Evolutionary conservation across 2,113 vertebrate species (phyloP).

Genomic region (Bucco capensis): DNA sequence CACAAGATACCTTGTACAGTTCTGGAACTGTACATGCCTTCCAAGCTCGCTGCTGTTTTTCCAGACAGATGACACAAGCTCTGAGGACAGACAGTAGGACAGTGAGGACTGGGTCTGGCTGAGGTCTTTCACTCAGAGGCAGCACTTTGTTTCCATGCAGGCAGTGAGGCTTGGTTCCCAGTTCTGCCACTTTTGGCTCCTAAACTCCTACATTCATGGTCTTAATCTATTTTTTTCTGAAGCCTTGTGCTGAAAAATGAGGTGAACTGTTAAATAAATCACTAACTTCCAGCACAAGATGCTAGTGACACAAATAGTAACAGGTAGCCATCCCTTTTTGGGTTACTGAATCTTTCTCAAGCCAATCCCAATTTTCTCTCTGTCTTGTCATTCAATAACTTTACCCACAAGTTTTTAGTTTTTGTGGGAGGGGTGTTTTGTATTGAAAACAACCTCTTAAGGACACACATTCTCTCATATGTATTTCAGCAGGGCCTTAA

Average conservation of each 20-base stretch:
- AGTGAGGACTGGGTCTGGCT: background rate
- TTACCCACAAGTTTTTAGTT: background rate
- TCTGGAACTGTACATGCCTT: background rate
- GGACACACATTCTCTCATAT: background rate
- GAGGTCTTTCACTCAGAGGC: background rate
- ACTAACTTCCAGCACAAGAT: background rate
- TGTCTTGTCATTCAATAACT: background rate
- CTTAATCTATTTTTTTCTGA: background rate
- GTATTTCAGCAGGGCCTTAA: background rate
- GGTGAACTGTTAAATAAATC: background rate
- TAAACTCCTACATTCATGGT: background rate
- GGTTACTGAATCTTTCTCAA: background rate
- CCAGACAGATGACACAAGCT: background rate
- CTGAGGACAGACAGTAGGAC: background rate
- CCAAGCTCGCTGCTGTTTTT: background rate
- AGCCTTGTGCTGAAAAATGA: background rate
- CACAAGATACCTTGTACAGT: background rate
- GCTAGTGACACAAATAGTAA: background rate
- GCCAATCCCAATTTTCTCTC: background rate
- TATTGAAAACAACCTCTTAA: background rate
- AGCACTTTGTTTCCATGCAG: background rate
- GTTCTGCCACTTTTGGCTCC: background rate
- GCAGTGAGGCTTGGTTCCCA: background rate
- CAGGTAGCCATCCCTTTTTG: background rate
- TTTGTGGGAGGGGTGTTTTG: background rate